Evolutionary conservation across 1,140 invertebrate species (phyloP).

Genomic region (Aphelinus atriplicis): DNA sequence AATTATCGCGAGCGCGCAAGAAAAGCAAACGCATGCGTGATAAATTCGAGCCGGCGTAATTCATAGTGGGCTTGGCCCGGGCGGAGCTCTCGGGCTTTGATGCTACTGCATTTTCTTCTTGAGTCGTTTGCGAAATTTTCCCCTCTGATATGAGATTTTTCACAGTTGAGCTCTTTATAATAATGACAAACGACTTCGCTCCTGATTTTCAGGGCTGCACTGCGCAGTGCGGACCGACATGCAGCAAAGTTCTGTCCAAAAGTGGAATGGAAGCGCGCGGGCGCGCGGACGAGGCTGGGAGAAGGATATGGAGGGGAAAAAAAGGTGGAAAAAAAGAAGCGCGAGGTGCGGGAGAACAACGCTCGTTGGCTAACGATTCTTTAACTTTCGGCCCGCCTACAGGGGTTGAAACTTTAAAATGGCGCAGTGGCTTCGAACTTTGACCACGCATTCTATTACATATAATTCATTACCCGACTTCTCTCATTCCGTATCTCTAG

Average conservation of each 20-base stretch:
- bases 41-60: no score
- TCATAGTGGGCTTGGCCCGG: no score
- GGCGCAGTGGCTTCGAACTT: background rate
- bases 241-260: background rate
- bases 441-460: background rate
- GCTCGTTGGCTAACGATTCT: slow-evolving; percentile 52
- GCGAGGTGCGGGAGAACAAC: background rate
- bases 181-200: slow-evolving; percentile 54
- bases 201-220: background rate
- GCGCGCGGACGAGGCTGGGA: no score
- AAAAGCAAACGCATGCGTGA: no score
- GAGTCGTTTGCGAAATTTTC: no score
- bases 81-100: no score
- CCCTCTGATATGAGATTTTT: no score
- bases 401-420: slow-evolving; percentile 21
- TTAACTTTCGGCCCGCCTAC: slow-evolving; percentile 44
- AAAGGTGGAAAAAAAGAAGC: slow-evolving; percentile 5
- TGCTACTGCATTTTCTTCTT: no score
- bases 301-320: background rate
- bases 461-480: slow-evolving; percentile 28
- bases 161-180: slow-evolving; percentile 50
- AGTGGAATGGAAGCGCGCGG: no score
- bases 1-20: no score
- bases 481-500: background rate
- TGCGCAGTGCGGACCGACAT: slow-evolving; percentile 1